Evolutionary conservation across 1,140 invertebrate species (phyloP).

Genomic region (Euwallacea fornicatus): DNA sequence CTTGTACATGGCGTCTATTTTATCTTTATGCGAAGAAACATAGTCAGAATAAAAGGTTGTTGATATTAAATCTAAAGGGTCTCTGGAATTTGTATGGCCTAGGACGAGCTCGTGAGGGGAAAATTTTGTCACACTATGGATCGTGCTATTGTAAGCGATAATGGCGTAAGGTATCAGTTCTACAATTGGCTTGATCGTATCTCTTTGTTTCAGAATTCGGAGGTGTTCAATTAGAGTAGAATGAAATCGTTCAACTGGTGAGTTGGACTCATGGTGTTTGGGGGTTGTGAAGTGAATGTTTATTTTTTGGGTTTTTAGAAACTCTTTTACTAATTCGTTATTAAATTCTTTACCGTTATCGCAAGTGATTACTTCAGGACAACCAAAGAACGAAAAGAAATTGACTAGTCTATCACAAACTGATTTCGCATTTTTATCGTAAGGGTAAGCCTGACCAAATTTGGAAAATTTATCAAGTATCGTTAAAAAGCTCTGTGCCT

Average conservation of each 20-base stretch:
- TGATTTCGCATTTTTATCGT: slow-evolving; percentile 20
- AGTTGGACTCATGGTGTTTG: slow-evolving; percentile 49
- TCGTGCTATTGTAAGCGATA: slow-evolving; percentile 41
- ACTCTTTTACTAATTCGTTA: no score
- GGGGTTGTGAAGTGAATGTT: slow-evolving; percentile 51
- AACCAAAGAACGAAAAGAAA: slow-evolving; percentile 34
- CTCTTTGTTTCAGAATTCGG: slow-evolving; percentile 43
- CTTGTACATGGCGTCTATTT: slow-evolving; percentile 21
- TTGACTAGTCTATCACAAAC: slow-evolving; percentile 31
- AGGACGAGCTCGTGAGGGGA: slow-evolving; percentile 36
- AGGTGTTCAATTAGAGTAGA: slow-evolving; percentile 45
- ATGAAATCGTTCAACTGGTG: slow-evolving; percentile 45
- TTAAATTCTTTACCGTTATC: no score
- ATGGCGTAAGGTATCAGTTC: slow-evolving; percentile 40
- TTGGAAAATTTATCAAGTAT: slow-evolving; percentile 35
- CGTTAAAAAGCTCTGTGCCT: slow-evolving; percentile 31
- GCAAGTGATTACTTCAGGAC: no score
- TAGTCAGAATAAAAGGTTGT: slow-evolving; percentile 35
- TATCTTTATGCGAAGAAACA: slow-evolving; percentile 18
- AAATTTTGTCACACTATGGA: slow-evolving; percentile 40
- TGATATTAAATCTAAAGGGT: slow-evolving; percentile 31
- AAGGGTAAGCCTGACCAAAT: slow-evolving; percentile 32
- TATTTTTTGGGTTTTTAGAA: no score
- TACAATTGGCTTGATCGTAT: slow-evolving; percentile 33
- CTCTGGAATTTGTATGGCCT: slow-evolving; percentile 39